phyloP scores from a whole-genome alignment of 23 tunicate genomes.

The Styela clava region DNA sequence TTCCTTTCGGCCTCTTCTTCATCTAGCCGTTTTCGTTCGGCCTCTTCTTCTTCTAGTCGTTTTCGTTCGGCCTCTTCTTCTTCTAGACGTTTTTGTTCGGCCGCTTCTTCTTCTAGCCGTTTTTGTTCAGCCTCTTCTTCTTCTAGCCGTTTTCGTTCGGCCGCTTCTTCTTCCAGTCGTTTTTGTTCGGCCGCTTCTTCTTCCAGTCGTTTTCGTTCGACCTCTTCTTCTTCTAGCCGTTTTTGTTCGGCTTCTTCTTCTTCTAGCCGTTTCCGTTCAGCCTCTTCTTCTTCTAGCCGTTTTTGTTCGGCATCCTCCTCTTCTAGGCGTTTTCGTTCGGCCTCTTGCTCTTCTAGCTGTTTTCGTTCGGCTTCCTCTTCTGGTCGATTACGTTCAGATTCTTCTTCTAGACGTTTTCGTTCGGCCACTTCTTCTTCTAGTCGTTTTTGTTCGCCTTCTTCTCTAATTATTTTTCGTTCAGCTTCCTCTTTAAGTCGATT shows the following conservation, averaged over 20 bases:
- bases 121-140: conserved; percentile 18
- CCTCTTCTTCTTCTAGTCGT: conserved; percentile 22
- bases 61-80: conserved; percentile 33
- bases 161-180: conserved; percentile 4
- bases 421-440: not conserved
- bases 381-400: not conserved
- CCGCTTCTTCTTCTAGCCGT: conserved; percentile 16
- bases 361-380: conserved; percentile 1
- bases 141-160: not conserved
- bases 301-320: not conserved
- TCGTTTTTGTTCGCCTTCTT: not conserved
- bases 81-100: conserved; percentile 1
- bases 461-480: not conserved
- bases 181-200: conserved; percentile 11
- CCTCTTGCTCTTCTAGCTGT: conserved; percentile 3
- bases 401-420: not conserved
- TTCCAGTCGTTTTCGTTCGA: conserved; percentile 3
- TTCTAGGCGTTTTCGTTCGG: not conserved
- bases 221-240: conserved; percentile 29
- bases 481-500: not conserved
- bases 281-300: not conserved
- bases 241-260: conserved; percentile 21
- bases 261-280: conserved; percentile 6
- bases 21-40: not conserved
- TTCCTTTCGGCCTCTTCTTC: conserved; percentile 16